Base-by-base conservation (phyloP, 2,113 vertebrate species). In the Chaetodon trifascialis region DNA sequence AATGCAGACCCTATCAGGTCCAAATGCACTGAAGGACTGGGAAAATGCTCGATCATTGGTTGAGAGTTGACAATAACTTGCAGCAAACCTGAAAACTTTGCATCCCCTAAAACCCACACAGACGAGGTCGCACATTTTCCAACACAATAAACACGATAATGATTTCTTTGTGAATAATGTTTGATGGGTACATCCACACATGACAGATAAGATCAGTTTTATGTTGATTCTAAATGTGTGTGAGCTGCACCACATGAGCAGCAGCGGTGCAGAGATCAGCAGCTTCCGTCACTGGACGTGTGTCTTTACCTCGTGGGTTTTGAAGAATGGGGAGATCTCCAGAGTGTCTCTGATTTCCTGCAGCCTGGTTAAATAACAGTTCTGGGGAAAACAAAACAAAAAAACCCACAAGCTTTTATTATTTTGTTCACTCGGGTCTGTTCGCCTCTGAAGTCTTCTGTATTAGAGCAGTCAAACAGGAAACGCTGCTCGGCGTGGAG, bases 301-400 rank as follows among this genome's bases (percentile, higher is more conserved):
- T 12, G 7, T 76, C 15, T 73, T 94, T 95, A 99, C 98, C 98
- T 99, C 98, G 1, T 99, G 98, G 76, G 95, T 95, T 92, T 95
- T 97, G 94, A 99, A 99, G 96, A 99, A 99, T 0, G 96, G 91
- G 11, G 99, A 99, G 1, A 88, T 91, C 91, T 98, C 97, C 88
- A 99, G 94, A 23, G 96, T 97, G 76, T 91, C 95, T 0, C 91
- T 94, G 76, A 99, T 95, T 73, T 97, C 97, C 83, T 96, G 95
- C 88, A 99, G 94, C 34, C 97, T 95, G 77, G 92, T 95, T 51
- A 97, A 94, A 93, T 99, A 99, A 89, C 90, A 83, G 3, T 91
- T 95, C 99, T 99, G 89, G 0, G 30, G 73, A 42, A 25, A 67
- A 47, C 23, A 54, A 54, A 76, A 79, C 0, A 25, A 25, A 11